Evolutionary conservation across 64 coral and sea anemone species (phyloP), one percentile per base, ranked within the genome.

Genomic region (Dendronephthya gigantea): DNA sequence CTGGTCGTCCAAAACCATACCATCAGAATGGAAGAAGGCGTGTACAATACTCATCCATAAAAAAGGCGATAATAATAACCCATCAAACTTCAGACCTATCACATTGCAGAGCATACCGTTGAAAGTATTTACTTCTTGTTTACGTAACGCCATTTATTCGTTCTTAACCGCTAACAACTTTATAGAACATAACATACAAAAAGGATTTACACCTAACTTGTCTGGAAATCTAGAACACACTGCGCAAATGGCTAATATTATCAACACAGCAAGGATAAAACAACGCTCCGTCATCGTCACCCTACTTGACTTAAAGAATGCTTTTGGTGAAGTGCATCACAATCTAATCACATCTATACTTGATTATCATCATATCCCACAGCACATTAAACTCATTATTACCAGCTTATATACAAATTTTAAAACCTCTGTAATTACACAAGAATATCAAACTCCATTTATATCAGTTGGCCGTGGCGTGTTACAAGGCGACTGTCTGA

Each of bases 291-390:
- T 55, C 17, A 17, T 55, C 50, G 17, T 55, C 50, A 55, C 50
- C 50, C 17, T 55, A 55, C 14, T 66, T 66, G 58, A 66, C 58
- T 15, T 66, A 30, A 66, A 66, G 29, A 66, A 66, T 66, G 14
- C 58, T 66, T 66, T 66, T 66, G 58, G 58, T 17, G 58, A 66
- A 66, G 58, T 66, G 19, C 58, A 66, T 66, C 58, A 66, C 58
- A 66, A 66, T 15, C 29, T 66, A 2, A 30, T 66, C 58, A 3
- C 6, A n/a, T n/a, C 58, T 15, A 5, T 66, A 6, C 58, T 30
- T n/a, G 19, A 66, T n/a, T n/a, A n/a, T n/a, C n/a, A n/a, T n/a
- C n/a, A 66, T 66, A 30, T 66, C 29, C 58, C 58, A 8, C 19
- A 66, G 6, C 58, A 66, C 58, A 66, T 66, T 7, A 66, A 66